Conservation (phyloP, 2,797 vertebrate species). For the Macropus fuliginosus region DNA sequence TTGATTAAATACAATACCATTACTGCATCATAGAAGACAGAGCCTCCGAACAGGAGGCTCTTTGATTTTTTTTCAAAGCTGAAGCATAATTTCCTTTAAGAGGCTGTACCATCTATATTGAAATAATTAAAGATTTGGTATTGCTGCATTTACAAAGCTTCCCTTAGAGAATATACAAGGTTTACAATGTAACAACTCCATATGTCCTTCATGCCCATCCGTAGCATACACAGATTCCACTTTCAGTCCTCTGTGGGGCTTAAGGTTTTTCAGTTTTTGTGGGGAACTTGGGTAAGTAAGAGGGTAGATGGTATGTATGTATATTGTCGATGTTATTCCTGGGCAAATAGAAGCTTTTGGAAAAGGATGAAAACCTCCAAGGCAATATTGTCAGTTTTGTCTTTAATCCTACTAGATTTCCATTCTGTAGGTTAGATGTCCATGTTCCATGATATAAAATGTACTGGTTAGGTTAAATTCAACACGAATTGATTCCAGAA, state of each 20-base stretch:
- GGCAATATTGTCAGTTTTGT: not conserved
- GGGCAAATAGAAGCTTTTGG: not conserved
- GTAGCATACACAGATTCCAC: not conserved
- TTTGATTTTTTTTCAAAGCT: not conserved
- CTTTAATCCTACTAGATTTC: not conserved
- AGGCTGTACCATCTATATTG: not conserved
- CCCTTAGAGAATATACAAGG: not conserved
- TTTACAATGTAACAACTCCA: not conserved
- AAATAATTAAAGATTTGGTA: not conserved
- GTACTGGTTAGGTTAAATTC: not conserved
- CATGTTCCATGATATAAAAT: not conserved
- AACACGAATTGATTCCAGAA: too few relatives aligned
- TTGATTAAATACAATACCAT: not conserved
- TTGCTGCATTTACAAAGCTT: not conserved
- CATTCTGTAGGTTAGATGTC: not conserved
- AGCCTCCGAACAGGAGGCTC: not conserved
- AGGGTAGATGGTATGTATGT: not conserved
- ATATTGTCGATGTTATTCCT: not conserved
- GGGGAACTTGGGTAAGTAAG: not conserved
- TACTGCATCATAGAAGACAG: not conserved
- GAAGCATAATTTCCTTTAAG: not conserved
- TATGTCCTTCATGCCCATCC: not conserved
- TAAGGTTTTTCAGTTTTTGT: not conserved
- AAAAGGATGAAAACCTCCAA: slow-evolving; percentile 2
- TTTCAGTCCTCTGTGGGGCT: not conserved